Conservation (phyloP, 2,113 vertebrate species). For the Sceloporus tristichus region DNA sequence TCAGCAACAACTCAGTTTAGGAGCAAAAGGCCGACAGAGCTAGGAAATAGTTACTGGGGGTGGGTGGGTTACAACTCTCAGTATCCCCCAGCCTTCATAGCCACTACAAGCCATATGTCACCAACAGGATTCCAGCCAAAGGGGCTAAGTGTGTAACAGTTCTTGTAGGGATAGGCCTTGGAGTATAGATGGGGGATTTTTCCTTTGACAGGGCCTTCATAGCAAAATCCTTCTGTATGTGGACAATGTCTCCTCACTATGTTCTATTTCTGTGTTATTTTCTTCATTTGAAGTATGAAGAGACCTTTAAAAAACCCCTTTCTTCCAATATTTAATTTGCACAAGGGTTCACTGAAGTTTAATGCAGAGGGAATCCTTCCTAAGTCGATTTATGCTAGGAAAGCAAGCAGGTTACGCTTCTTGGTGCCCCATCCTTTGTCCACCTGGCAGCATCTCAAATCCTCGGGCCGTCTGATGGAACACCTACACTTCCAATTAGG, state of each 20-base stretch:
- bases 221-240: background rate
- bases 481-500: conserved; percentile 45
- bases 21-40: too few relatives aligned
- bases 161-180: too few relatives aligned
- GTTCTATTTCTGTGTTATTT: background rate
- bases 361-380: background rate
- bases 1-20: too few relatives aligned
- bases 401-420: conserved; percentile 4
- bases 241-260: background rate
- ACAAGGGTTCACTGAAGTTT: background rate
- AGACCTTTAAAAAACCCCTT: background rate
- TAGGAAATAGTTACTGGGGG: too few relatives aligned
- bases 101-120: too few relatives aligned
- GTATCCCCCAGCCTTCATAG: too few relatives aligned
- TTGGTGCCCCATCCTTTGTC: background rate
- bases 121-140: too few relatives aligned
- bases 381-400: background rate
- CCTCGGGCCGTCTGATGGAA: background rate
- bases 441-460: conserved; percentile 56
- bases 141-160: too few relatives aligned
- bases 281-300: background rate
- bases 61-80: too few relatives aligned
- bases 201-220: background rate
- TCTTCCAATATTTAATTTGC: background rate
- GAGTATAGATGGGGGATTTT: background rate